Evolutionary conservation across 2,888 invertebrate genomes (phyloP), one percentile per base, ranked within the genome.

Genomic region (Watsonalla binaria): DNA sequence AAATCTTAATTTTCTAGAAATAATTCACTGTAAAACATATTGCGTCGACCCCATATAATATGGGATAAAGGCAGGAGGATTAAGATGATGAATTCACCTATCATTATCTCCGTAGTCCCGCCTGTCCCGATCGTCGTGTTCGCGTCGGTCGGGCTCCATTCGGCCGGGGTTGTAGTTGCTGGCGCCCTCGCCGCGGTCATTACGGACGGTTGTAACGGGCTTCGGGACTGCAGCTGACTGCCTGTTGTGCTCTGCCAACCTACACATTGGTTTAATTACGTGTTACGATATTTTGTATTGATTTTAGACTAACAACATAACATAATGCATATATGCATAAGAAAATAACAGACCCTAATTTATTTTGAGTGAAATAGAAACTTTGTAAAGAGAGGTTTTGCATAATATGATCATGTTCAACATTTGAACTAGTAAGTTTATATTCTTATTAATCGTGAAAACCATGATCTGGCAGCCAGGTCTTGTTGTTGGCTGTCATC

Each of bases 201-300:
- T 68, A 48, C 74, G 76, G 60, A 70, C 70, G 54, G 66, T 67
- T 5, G 66, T 58, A 6, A 66, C 66, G 5, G 82, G 76, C 62
- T 78, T 78, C 5, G 65, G 48, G 0, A 70, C 70, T 7, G 69
- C 4, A 24, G 24, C 69, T 0, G 73, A 65, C 56, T 82, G 76
- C 55, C 89, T 78, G 62, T 80, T 86, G 76, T 90, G 86, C 60
- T 91, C 91, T 53, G 76, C 88, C 78, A 91, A 72, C 74, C 91
- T 91, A 65, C 15, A 63, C 57, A 57, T 54, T 47, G 33, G 34
- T 34, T 24, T 35, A 34, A 48, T 11, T 45, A 33, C 50, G 39
- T 42, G 34, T 45, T 46, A 15, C n/a, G 9, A 15, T 15, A 24
- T 35, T 37, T 37, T 37, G 37, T 37, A 2, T 5, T 5, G 1